phyloP scores from a whole-genome alignment of 2,888 invertebrate genomes.

The Eretmocerus hayati region DNA sequence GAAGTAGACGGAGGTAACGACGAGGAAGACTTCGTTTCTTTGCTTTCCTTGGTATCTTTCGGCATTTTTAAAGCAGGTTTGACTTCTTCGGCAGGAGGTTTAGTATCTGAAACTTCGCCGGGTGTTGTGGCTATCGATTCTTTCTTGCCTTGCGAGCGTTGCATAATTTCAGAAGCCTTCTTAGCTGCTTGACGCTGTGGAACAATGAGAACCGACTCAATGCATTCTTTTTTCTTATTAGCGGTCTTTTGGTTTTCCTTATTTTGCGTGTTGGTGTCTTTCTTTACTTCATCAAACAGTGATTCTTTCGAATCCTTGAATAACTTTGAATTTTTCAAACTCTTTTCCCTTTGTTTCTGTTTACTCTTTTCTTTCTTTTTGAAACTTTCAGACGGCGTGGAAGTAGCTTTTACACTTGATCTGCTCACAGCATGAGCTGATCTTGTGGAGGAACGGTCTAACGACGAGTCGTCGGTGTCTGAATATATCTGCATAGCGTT shows the following conservation, averaged over 20 bases:
- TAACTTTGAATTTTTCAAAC: conserved; percentile 47
- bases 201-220: conserved; percentile 76
- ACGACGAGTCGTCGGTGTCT: conserved; percentile 66
- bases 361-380: conserved; percentile 46
- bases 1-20: neutral
- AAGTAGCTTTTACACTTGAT: conserved; percentile 44
- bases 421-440: conserved; percentile 67
- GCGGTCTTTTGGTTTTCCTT: conserved; percentile 47
- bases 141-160: conserved; percentile 47
- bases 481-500: conserved; percentile 78
- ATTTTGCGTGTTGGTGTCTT: conserved; percentile 38
- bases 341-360: conserved; percentile 47
- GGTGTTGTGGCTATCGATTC: conserved; percentile 22
- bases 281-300: conserved; percentile 6
- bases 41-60: conserved; percentile 13
- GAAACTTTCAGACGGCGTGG: conserved; percentile 38
- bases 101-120: conserved; percentile 8
- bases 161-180: conserved; percentile 83
- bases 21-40: neutral
- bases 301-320: conserved; percentile 39
- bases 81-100: conserved; percentile 18
- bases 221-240: conserved; percentile 49
- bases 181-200: conserved; percentile 87
- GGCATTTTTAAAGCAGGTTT: conserved; percentile 6
- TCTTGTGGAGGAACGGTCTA: conserved; percentile 56